Conservation (phyloP, 2,113 vertebrate genomes). For the Hymenochirus boettgeri region DNA sequence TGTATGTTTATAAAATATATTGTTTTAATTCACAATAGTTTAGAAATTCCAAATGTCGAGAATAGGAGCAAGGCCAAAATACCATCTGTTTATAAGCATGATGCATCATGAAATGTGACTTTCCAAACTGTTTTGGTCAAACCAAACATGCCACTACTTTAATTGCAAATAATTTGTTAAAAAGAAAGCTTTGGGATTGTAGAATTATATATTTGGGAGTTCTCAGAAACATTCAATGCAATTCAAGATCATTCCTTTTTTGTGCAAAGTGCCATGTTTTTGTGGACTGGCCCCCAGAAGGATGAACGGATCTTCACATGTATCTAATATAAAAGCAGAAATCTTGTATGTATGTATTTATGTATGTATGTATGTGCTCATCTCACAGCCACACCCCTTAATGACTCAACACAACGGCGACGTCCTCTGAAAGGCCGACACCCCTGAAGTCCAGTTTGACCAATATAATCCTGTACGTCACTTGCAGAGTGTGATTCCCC, state of each 20-base stretch:
- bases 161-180: slow-evolving; percentile 63
- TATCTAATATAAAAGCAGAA: too few relatives aligned
- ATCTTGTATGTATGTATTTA: too few relatives aligned
- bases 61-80: slow-evolving; percentile 84
- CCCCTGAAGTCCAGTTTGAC: too few relatives aligned
- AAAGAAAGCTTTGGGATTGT: slow-evolving; percentile 40
- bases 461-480: too few relatives aligned
- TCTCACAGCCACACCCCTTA: too few relatives aligned
- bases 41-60: slow-evolving; percentile 86
- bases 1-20: slow-evolving; percentile 87
- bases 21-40: slow-evolving; percentile 84
- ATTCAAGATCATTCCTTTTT: background rate
- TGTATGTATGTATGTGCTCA: too few relatives aligned
- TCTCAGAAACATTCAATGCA: background rate
- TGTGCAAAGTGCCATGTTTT: background rate
- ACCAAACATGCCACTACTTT: slow-evolving; percentile 71
- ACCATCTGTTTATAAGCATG: slow-evolving; percentile 83
- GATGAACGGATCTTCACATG: background rate
- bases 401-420: too few relatives aligned
- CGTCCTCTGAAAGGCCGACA: too few relatives aligned
- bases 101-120: slow-evolving; percentile 76
- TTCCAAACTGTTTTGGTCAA: slow-evolving; percentile 74
- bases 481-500: too few relatives aligned
- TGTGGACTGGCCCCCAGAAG: background rate
- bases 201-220: too few relatives aligned